These are phyloP conservation scores for Neodontobutis hainanensis DNA, from an alignment of 2,113 vertebrate species.

Conservation along the genomic window DNA sequence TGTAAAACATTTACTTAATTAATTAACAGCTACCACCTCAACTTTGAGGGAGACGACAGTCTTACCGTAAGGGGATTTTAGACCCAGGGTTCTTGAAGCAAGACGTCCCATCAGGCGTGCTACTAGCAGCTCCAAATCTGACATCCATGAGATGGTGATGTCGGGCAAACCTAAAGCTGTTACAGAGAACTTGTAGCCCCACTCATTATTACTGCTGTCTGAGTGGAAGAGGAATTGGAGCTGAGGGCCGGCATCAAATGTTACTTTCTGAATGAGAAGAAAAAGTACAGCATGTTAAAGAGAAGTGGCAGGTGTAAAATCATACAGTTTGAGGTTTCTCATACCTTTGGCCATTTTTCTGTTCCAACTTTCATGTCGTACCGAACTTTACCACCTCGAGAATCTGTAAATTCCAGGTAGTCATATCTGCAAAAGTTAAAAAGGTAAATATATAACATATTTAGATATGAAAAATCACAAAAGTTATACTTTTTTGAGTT, in stretches of 20 bases:
- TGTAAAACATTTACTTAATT: neutral
- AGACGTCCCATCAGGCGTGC: constrained; percentile 93
- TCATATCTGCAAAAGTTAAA: constrained; percentile 84
- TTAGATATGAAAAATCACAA: neutral
- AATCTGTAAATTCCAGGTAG: constrained; percentile 96
- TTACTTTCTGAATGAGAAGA: constrained; percentile 89
- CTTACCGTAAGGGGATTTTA: constrained; percentile 86
- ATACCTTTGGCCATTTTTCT: constrained; percentile 97
- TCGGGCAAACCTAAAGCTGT: constrained; percentile 92
- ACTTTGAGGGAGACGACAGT: neutral
- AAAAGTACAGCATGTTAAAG: constrained; percentile 10
- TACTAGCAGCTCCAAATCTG: constrained; percentile 94
- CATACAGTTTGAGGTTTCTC: neutral
- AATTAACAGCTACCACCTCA: neutral
- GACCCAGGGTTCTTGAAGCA: constrained; percentile 89
- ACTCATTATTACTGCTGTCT: constrained; percentile 97
- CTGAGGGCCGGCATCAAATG: constrained; percentile 93
- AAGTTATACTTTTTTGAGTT: neutral
- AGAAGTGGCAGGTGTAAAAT: neutral
- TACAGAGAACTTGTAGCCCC: constrained; percentile 96
- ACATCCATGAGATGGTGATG: constrained; percentile 91
- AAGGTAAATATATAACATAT: neutral
- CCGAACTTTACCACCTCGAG: constrained; percentile 93
- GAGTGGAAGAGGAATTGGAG: constrained; percentile 99
- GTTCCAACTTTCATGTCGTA: constrained; percentile 97